Percentiles rank a stretch among this genome's conserved stretches.
phyloP scores from a whole-genome alignment of 2,888 invertebrate genomes.

The Laothoe populi region DNA sequence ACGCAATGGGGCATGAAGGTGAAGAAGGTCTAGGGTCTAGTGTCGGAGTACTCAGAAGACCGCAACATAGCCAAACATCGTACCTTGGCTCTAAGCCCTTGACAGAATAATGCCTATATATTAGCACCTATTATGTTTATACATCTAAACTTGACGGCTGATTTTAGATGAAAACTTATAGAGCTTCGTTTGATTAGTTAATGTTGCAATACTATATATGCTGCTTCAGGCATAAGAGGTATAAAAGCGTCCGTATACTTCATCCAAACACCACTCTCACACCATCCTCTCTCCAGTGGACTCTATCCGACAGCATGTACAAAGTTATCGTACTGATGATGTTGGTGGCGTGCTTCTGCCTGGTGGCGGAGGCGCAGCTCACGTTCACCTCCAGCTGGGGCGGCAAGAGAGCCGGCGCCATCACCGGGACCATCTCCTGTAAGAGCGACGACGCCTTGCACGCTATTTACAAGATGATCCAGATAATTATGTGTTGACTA shows the following conservation, averaged over 20 bases:
- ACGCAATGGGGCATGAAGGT: too few relatives aligned
- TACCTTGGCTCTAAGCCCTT: too few relatives aligned
- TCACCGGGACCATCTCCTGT: conserved; percentile 57
- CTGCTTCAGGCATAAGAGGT: conserved; percentile 35
- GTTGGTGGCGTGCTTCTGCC: conserved; percentile 57
- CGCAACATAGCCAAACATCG: too few relatives aligned
- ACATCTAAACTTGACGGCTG: neutral
- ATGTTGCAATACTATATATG: neutral
- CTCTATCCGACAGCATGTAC: conserved; percentile 50
- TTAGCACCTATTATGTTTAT: too few relatives aligned
- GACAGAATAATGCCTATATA: too few relatives aligned
- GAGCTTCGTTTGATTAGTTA: conserved; percentile 49
- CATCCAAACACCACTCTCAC: conserved; percentile 39
- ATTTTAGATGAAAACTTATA: conserved; percentile 3
- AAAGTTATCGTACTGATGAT: conserved; percentile 53
- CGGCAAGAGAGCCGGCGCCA: conserved; percentile 65
- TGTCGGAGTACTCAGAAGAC: too few relatives aligned
- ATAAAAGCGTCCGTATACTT: conserved; percentile 44
- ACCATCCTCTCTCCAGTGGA: conserved; percentile 21
- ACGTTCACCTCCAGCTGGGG: conserved; percentile 86
- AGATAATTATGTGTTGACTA: conserved; percentile 48
- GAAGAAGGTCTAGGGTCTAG: too few relatives aligned
- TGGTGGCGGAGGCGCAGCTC: conserved; percentile 72
- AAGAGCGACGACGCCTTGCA: conserved; percentile 66
- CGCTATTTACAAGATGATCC: conserved; percentile 68